Conservation (phyloP, 2,797 vertebrate genomes). For the Megalops cyprinoides region DNA sequence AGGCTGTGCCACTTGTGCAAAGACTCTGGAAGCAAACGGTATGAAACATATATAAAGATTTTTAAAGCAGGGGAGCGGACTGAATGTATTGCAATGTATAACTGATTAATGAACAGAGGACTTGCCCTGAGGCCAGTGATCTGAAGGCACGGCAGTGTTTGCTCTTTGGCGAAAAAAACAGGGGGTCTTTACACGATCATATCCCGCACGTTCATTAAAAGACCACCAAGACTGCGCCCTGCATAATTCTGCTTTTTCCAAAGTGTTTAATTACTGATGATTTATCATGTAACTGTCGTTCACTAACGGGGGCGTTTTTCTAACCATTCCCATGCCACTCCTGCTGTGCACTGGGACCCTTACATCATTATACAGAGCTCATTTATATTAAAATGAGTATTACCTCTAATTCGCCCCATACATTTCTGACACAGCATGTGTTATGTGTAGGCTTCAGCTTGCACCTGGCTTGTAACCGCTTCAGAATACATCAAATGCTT, state of each 20-base stretch:
- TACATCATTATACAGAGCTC: constrained; percentile 73
- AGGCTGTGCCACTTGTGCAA: constrained; percentile 39
- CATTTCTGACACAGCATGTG: constrained; percentile 73
- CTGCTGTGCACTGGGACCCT: constrained; percentile 66
- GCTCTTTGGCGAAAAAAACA: constrained; percentile 32
- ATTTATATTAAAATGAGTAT: constrained; percentile 83
- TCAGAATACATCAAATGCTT: constrained; percentile 67
- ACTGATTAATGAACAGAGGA: constrained; percentile 62
- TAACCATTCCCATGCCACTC: constrained; percentile 56
- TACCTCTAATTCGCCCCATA: constrained; percentile 72
- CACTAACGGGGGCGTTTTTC: constrained; percentile 68
- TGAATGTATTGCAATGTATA: constrained; percentile 48
- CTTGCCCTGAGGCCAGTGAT: constrained; percentile 55
- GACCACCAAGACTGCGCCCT: constrained; percentile 61
- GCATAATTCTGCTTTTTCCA: constrained; percentile 65
- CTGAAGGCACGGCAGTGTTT: constrained; percentile 38
- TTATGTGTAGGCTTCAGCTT: constrained; percentile 50
- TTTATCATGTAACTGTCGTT: constrained; percentile 76
- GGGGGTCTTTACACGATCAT: constrained; percentile 45
- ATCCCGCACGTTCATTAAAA: constrained; percentile 61
- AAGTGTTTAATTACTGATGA: constrained; percentile 80
- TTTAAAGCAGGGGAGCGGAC: constrained; percentile 52
- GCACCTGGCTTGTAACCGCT: constrained; percentile 55
- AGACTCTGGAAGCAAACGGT: constrained; percentile 39
- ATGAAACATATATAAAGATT: constrained; percentile 53